These are phyloP conservation scores for Epizoanthus scotinus DNA, from an alignment of 92 coral and sea anemone species.

Conservation along the genomic window DNA sequence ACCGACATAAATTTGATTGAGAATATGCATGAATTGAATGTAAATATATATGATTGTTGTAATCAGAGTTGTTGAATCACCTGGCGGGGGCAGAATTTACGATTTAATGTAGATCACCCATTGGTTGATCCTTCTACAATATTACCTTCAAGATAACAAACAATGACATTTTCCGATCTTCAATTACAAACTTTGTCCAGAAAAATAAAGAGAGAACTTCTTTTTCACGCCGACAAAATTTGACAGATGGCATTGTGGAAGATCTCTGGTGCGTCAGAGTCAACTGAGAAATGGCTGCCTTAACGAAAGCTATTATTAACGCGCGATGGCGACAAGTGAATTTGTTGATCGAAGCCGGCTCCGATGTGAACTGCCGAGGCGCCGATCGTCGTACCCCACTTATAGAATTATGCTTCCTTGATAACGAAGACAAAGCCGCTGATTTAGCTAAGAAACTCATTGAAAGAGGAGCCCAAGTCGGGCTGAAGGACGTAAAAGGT, in stretches of 20 bases:
- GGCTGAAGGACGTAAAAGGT: constrained; percentile 63
- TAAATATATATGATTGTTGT: constrained; percentile 9
- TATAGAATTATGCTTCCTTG: constrained; percentile 81
- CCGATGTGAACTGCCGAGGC: constrained; percentile 67
- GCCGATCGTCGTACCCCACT: constrained; percentile 63
- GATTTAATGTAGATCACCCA: neutral
- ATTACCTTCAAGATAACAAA: neutral
- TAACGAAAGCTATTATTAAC: constrained; percentile 59
- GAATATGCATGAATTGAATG: constrained; percentile 23
- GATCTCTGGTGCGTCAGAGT: neutral
- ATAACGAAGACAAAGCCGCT: constrained; percentile 65
- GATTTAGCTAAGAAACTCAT: constrained; percentile 69
- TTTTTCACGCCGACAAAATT: neutral
- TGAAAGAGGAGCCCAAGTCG: constrained; percentile 71
- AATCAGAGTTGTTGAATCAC: neutral
- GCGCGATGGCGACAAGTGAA: constrained; percentile 84
- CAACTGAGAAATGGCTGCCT: constrained; percentile 58
- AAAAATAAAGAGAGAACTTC: neutral
- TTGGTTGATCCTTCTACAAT: constrained; percentile 18
- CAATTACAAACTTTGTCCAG: neutral
- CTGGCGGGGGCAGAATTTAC: constrained; percentile 7
- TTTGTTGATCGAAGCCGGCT: constrained; percentile 71
- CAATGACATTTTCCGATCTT: constrained; percentile 4
- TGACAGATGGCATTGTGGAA: constrained; percentile 3
- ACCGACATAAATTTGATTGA: neutral